phyloP scores from a whole-genome alignment of 2,888 invertebrate species.

The Oxyscelio sp. region DNA sequence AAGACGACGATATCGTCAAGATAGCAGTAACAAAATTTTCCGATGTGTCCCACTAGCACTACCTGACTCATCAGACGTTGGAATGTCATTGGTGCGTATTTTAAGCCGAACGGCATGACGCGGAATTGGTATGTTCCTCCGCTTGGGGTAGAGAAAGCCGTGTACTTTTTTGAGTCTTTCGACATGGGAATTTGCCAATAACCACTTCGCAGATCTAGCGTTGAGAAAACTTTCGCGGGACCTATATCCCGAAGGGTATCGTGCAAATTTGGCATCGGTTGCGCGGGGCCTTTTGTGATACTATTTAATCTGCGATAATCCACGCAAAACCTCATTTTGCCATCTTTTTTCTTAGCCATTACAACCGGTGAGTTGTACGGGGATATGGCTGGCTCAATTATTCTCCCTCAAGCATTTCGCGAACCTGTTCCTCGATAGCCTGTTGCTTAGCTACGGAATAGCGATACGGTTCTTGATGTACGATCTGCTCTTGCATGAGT shows the following conservation, averaged over 20 bases:
- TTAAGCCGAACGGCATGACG: slow-evolving; percentile 81
- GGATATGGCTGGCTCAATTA: slow-evolving; percentile 2
- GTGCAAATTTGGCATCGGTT: too few relatives aligned
- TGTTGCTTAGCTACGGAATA: background rate
- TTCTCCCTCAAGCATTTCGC: background rate
- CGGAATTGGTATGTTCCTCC: slow-evolving; percentile 79
- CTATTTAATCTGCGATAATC: too few relatives aligned
- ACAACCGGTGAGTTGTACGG: background rate
- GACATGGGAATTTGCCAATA: too few relatives aligned
- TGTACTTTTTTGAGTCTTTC: slow-evolving; percentile 36
- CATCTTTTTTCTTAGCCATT: background rate
- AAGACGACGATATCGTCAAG: too few relatives aligned
- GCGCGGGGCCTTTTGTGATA: too few relatives aligned
- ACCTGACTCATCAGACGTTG: slow-evolving; percentile 80
- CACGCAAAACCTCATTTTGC: background rate
- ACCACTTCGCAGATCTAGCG: too few relatives aligned
- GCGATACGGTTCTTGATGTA: too few relatives aligned
- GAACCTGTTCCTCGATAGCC: background rate
- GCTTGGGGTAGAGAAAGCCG: slow-evolving; percentile 80
- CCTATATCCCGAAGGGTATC: too few relatives aligned
- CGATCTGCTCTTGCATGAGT: too few relatives aligned
- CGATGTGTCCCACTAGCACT: too few relatives aligned
- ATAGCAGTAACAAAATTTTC: too few relatives aligned
- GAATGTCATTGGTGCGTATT: slow-evolving; percentile 79
- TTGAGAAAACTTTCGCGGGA: too few relatives aligned